Base-by-base conservation (phyloP, 1,140 invertebrate species). In the honey bee (Apis mellifera) region DNA sequence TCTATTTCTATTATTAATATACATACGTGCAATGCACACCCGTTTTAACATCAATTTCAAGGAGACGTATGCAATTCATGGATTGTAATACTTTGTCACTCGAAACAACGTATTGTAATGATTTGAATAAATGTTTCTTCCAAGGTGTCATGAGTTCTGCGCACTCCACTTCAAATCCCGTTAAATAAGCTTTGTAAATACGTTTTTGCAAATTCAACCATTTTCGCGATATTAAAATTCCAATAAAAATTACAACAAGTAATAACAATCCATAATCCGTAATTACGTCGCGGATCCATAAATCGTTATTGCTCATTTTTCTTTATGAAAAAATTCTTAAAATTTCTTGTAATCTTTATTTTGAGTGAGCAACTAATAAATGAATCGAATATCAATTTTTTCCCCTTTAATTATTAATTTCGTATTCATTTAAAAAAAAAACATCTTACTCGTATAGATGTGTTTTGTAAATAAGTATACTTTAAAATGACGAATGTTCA, bases 31-130 rank as follows among this genome's bases (percentile, higher is more conserved):
- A 55, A 74, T 77, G 70, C 71, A 32, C 50, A 93, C 92, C 93
- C 64, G 91, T 94, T 91, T 94, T 93, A 15, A 94, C 92, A 7
- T 92, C 92, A 83, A 94, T 93, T 86, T 94, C 92, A 15, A 94
- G 82, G 13, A 94, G 72, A 21, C 92, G 86, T 64, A 93, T 91
- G n/a, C 83, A 76, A 21, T 86, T 84, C 66, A 90, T 79, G 1
- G 82, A 87, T 21, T 86, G 78, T 9, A 94, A 80, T 81, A 85
- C 80, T 15, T 82, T 62, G 66, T 94, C 90, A 48, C 84, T 82
- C 0, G 91, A 93, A 50, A 85, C 70, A 19, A 89, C 55, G 21
- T 87, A 42, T 55, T 87, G 55, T 12, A 94, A 48, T 1, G 73
- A 74, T 59, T 87, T 78, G 72, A 94, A 93, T 9, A 94, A 84